Evolutionary conservation across 2,797 vertebrate species (phyloP).

Genomic region (Molossus alvarezi): DNA sequence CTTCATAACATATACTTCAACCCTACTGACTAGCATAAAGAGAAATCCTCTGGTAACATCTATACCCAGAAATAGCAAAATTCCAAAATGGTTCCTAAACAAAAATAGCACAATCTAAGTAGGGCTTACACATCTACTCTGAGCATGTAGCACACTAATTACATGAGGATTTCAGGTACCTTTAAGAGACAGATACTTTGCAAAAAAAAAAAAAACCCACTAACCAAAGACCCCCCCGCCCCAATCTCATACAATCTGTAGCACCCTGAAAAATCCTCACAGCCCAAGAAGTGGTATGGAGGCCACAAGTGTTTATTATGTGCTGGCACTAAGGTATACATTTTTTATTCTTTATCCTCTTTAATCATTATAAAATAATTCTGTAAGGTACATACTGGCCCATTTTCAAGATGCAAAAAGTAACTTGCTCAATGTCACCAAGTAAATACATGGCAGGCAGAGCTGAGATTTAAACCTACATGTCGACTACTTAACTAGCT

Average conservation of each 20-base stretch:
- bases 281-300: not conserved
- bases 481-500: not conserved
- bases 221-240: not conserved
- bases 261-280: not conserved
- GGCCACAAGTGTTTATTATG: not conserved
- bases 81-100: conserved; percentile 45
- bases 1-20: conserved; percentile 33
- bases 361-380: conserved; percentile 13
- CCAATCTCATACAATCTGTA: not conserved
- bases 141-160: not conserved
- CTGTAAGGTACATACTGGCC: not conserved
- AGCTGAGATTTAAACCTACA: conserved; percentile 1
- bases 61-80: conserved; percentile 54
- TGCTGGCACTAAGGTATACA: not conserved
- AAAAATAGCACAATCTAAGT: not conserved
- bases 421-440: not conserved
- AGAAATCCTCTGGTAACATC: not conserved
- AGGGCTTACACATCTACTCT: not conserved
- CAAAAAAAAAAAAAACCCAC: not conserved
- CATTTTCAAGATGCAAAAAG: conserved; percentile 48
- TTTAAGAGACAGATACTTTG: not conserved
- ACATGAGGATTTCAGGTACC: not conserved
- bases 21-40: conserved; percentile 6
- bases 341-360: not conserved
- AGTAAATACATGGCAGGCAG: not conserved